Evolutionary conservation across 2,113 vertebrate genomes (phyloP), one percentile per base, ranked within the genome.

Genomic region (Corapipo altera): DNA sequence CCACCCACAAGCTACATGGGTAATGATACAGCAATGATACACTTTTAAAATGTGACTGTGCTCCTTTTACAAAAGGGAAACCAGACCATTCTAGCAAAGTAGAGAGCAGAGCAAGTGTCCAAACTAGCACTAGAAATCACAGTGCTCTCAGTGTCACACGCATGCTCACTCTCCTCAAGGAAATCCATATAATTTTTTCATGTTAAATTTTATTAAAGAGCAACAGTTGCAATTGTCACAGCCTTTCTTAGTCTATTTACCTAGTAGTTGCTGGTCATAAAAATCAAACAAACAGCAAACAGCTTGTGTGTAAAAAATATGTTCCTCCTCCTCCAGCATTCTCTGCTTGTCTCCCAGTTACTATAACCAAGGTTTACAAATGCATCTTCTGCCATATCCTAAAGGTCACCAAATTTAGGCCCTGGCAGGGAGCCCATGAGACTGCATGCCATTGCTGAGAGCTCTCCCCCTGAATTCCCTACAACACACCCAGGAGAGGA

Each of bases 401-500:
- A 93, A 97, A 97, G 95, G 92, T 96, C 95, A 95, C 88, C 79
- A 96, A 95, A 96, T 87, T 84, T 76, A 93, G 93, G 91, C 18
- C 37, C 74, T 96, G 96, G 96, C 92, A 96, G 57, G 33, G 62
- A 72, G 93, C 96, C 95, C 66, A 81, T 82, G 70, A 51, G 80
- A 74, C 43, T 0, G 0, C 92, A 93, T 94, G 87, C 88, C 93
- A 85, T 30, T 76, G 62, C 73, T 43, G 73, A 96, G 76, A 96
- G 95, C 88, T 92, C 83, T 92, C 78, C 48, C 76, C 39, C n/a
- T 51, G 4, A 72, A 91, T 92, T 96, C 95, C 88, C 92, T 74
- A 57, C 90, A 54, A 83, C 82, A 88, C 90, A 55, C 75, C 91
- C 86, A 65, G 83, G 41, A 91, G 83, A 92, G 70, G 88, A 95